These are phyloP conservation scores for Mustela erminea DNA, from an alignment of 2,797 vertebrate species.

Conservation along the genomic window DNA sequence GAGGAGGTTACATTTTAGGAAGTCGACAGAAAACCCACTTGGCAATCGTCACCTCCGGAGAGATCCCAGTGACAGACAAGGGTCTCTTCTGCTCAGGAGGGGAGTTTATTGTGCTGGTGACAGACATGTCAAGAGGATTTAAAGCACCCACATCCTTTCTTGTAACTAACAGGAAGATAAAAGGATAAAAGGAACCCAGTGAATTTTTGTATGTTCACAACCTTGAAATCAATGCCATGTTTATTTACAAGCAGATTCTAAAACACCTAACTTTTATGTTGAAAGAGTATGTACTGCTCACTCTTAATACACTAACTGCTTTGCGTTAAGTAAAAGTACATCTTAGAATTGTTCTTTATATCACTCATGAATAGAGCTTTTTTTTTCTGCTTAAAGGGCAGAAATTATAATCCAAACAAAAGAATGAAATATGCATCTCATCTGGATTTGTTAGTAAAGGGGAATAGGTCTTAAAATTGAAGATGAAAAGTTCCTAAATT, in stretches of 20 bases:
- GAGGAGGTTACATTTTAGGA: constrained; percentile 65
- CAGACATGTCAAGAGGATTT: constrained; percentile 66
- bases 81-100: constrained; percentile 42
- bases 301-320: neutral
- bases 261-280: neutral
- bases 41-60: constrained; percentile 60
- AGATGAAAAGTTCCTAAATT: neutral
- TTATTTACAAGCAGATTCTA: constrained; percentile 34
- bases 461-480: neutral
- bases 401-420: constrained; percentile 22
- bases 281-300: neutral
- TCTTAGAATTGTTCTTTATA: constrained; percentile 13
- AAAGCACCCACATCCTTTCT: constrained; percentile 52
- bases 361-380: neutral
- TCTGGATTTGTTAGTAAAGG: neutral
- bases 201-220: constrained; percentile 35
- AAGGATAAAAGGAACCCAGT: neutral
- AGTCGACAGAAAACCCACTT: constrained; percentile 70
- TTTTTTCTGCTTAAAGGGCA: neutral
- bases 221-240: neutral
- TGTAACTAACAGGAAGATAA: constrained; percentile 30
- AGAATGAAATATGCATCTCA: neutral
- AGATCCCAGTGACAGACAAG: constrained; percentile 73
- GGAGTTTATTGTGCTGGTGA: constrained; percentile 51
- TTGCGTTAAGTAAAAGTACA: neutral